Evolutionary conservation across 2,888 invertebrate species (phyloP).

Genomic region (Desoria tigrina): DNA sequence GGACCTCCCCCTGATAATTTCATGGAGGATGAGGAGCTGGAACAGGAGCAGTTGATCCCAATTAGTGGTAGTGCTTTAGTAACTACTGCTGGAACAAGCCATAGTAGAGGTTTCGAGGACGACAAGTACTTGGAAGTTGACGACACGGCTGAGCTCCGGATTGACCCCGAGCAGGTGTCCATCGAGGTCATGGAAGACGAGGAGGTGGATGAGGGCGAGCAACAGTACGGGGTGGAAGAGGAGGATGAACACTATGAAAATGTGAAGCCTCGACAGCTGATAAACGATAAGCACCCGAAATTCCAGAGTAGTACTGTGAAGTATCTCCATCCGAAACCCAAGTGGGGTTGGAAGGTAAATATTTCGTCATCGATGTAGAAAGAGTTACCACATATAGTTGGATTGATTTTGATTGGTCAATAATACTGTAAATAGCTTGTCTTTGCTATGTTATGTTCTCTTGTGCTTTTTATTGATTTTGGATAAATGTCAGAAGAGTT

Average conservation of each 20-base stretch:
- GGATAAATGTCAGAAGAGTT: background rate
- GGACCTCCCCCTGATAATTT: background rate
- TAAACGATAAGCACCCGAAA: constrained; percentile 26
- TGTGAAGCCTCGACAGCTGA: constrained; percentile 5
- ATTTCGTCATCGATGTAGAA: no score
- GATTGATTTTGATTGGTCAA: background rate
- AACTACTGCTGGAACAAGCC: no score
- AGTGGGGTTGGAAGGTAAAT: constrained; percentile 36
- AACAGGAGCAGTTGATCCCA: no score
- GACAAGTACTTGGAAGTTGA: constrained; percentile 16
- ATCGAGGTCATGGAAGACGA: constrained; percentile 9
- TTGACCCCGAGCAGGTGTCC: constrained; percentile 11
- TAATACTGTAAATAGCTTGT: no score
- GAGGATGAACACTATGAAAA: constrained; percentile 19
- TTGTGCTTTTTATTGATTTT: background rate
- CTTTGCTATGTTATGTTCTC: background rate
- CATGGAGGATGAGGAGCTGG: constrained; percentile 6
- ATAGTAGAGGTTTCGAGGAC: no score
- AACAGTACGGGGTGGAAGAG: no score
- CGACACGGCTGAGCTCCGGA: background rate
- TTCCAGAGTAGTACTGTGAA: constrained; percentile 17
- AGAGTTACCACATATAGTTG: no score
- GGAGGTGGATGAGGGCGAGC: constrained; percentile 16
- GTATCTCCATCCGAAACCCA: constrained; percentile 34
- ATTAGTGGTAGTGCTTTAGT: no score